These are phyloP conservation scores for Reinhardtius hippoglossoides DNA, from an alignment of 2,113 vertebrate species.

Conservation along the genomic window DNA sequence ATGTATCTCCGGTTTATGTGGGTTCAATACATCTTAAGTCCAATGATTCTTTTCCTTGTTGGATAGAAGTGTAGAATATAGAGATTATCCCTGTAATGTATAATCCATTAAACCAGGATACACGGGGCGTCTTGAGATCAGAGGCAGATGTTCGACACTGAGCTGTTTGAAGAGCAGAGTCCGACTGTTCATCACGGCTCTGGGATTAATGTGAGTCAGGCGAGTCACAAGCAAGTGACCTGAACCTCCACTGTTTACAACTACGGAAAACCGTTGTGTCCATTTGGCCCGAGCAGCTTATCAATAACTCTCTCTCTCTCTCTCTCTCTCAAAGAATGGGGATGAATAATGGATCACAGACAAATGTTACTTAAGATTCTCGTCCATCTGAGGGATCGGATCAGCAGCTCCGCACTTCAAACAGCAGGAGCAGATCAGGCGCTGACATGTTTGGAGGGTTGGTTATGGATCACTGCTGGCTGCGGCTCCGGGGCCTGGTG, in stretches of 20 bases:
- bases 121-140: too few relatives aligned
- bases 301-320: conserved; percentile 52
- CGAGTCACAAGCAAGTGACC: not conserved
- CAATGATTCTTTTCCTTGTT: too few relatives aligned
- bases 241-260: conserved; percentile 5
- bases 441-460: conserved; percentile 60
- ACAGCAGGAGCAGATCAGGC: conserved; percentile 65
- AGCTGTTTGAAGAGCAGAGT: not conserved
- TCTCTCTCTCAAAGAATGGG: conserved; percentile 5
- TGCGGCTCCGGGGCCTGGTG: conserved; percentile 49
- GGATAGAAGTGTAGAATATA: too few relatives aligned
- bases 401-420: conserved; percentile 70
- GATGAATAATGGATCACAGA: conserved; percentile 84
- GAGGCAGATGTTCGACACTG: not conserved
- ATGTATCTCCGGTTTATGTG: too few relatives aligned
- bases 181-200: not conserved
- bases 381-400: conserved; percentile 67
- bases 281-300: conserved; percentile 56
- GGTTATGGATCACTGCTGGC: conserved; percentile 72
- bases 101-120: too few relatives aligned
- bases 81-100: too few relatives aligned
- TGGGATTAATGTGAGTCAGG: not conserved
- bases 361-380: conserved; percentile 74
- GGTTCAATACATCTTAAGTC: too few relatives aligned
- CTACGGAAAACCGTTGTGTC: conserved; percentile 25